Percentiles rank a stretch among this genome's conserved stretches.
phyloP scores from a whole-genome alignment of 2,888 invertebrate species.

The Capitulum mitella region DNA sequence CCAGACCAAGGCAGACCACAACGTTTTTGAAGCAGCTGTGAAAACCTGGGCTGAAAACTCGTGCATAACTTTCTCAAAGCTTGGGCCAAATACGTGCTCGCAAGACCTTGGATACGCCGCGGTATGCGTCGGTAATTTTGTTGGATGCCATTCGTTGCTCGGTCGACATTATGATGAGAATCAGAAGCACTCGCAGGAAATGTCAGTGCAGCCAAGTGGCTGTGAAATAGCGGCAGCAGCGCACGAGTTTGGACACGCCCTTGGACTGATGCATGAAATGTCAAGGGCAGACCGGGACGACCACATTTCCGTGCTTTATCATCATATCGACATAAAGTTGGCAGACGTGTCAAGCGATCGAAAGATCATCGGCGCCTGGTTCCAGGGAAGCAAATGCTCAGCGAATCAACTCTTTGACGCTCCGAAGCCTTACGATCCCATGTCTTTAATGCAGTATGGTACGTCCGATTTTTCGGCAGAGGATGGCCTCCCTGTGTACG shows the following conservation, averaged over 20 bases:
- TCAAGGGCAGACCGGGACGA: neutral
- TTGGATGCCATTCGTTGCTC: neutral
- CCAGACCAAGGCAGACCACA: neutral
- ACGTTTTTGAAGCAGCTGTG: neutral
- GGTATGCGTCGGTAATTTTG: neutral
- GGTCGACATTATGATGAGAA: neutral
- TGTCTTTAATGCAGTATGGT: neutral
- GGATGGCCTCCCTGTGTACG: neutral
- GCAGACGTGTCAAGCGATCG: neutral
- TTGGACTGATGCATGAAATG: neutral
- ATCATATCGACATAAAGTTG: neutral
- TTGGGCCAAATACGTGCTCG: neutral
- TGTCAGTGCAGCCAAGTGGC: neutral
- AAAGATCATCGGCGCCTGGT: neutral
- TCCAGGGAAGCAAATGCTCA: neutral
- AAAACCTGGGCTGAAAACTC: neutral
- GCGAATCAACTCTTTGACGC: neutral
- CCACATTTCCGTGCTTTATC: neutral
- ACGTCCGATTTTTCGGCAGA: neutral
- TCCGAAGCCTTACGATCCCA: neutral
- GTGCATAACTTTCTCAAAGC: neutral
- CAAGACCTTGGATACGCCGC: neutral
- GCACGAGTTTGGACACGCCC: neutral
- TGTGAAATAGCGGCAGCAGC: neutral
- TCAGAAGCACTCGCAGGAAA: neutral